phyloP scores from a whole-genome alignment of 1,140 invertebrate genomes.

The Pentalonia nigronervosa region DNA sequence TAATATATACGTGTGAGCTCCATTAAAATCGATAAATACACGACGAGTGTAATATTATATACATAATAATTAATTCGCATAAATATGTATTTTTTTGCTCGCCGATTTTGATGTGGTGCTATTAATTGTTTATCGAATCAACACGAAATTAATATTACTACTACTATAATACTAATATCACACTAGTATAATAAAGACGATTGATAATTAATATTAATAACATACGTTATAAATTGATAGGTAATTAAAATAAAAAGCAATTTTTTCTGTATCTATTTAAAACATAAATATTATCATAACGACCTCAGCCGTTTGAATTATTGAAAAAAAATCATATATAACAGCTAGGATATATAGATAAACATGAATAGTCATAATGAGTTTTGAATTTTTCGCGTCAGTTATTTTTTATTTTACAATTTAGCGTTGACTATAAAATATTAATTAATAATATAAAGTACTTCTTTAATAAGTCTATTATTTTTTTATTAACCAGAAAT shows the following conservation, averaged over 20 bases:
- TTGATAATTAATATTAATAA: not conserved
- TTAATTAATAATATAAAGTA: not conserved
- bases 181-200: not conserved
- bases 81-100: not conserved
- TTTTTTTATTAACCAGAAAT: not conserved
- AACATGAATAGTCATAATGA: not conserved
- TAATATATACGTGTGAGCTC: not conserved
- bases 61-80: not conserved
- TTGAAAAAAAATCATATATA: not conserved
- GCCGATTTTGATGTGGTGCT: not conserved
- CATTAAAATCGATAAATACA: conserved; percentile 26
- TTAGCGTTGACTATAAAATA: not conserved
- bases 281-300: not conserved
- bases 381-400: not conserved
- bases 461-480: not conserved
- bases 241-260: not conserved
- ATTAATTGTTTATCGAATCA: conserved; percentile 2
- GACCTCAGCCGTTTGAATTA: not conserved
- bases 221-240: not conserved
- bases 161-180: not conserved
- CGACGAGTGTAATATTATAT: not conserved
- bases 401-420: not conserved
- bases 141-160: not conserved
- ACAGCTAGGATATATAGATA: not conserved
- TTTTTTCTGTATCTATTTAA: not conserved